Conservation (phyloP, 2,888 invertebrate species). For the Hemistola chrysoprasaria region DNA sequence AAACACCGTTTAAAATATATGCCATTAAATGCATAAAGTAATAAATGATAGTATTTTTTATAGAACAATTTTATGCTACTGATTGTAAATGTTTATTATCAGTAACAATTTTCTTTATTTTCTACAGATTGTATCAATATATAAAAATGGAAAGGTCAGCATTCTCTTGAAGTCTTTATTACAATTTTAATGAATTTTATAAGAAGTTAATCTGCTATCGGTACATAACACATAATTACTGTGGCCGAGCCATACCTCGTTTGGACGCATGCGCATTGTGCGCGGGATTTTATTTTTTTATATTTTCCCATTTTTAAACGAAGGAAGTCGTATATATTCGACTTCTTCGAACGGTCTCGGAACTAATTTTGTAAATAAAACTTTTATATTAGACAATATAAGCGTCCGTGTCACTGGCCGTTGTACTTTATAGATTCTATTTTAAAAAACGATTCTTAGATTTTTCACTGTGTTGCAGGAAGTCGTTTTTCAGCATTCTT, state of each 20-base stretch:
- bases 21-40: too few relatives aligned
- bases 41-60: neutral
- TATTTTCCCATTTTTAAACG: conserved; percentile 66
- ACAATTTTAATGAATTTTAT: conserved; percentile 9
- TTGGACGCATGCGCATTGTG: conserved; percentile 66
- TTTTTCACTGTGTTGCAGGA: conserved; percentile 48
- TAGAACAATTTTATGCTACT: too few relatives aligned
- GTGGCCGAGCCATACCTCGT: conserved; percentile 58
- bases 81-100: too few relatives aligned
- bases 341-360: conserved; percentile 46
- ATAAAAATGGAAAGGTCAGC: too few relatives aligned
- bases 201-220: conserved; percentile 39
- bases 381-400: conserved; percentile 41
- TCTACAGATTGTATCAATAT: too few relatives aligned
- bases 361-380: conserved; percentile 72
- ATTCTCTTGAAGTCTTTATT: too few relatives aligned
- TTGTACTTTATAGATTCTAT: conserved; percentile 64
- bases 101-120: too few relatives aligned
- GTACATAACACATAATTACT: conserved; percentile 64
- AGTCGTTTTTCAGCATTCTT: conserved; percentile 54
- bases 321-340: conserved; percentile 70
- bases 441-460: conserved; percentile 44
- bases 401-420: conserved; percentile 37
- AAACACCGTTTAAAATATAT: too few relatives aligned
- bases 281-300: conserved; percentile 53